Percentiles rank a stretch among this genome's conserved stretches.
Evolutionary conservation across 2,888 invertebrate species (phyloP).

Genomic region (Parelbella ahira): DNA sequence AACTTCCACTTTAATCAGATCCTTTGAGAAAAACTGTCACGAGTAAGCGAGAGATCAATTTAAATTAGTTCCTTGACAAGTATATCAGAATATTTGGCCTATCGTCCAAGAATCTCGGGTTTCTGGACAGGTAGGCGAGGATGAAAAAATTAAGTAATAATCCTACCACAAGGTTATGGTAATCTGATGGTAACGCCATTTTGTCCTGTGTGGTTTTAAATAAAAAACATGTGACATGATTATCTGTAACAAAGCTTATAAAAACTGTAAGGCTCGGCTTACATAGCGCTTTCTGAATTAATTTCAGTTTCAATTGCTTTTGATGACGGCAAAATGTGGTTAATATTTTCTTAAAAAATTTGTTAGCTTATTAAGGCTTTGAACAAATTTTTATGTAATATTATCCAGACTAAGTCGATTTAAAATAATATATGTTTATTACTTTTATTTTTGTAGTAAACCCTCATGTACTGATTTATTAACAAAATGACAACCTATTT

Average conservation of each 20-base stretch:
- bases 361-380: too few species aligned
- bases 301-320: too few species aligned
- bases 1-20: conserved; percentile 38
- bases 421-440: too few species aligned
- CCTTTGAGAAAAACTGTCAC: not conserved
- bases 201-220: conserved; percentile 77
- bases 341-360: too few species aligned
- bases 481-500: too few species aligned
- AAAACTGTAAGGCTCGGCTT: conserved; percentile 51
- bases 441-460: too few species aligned
- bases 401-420: too few species aligned
- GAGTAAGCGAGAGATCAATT: conserved; percentile 35
- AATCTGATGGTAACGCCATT: conserved; percentile 80
- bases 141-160: conserved; percentile 77
- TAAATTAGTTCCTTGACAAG: conserved; percentile 45
- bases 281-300: too few species aligned
- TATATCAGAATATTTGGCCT: conserved; percentile 56
- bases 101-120: conserved; percentile 54
- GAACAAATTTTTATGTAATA: too few species aligned
- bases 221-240: conserved; percentile 79
- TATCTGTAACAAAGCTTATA: conserved; percentile 65
- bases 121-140: conserved; percentile 68
- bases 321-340: too few species aligned
- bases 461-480: too few species aligned
- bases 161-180: conserved; percentile 73